Conservation (phyloP, 2,797 vertebrate genomes). For the Melanotaenia pygmaea region DNA sequence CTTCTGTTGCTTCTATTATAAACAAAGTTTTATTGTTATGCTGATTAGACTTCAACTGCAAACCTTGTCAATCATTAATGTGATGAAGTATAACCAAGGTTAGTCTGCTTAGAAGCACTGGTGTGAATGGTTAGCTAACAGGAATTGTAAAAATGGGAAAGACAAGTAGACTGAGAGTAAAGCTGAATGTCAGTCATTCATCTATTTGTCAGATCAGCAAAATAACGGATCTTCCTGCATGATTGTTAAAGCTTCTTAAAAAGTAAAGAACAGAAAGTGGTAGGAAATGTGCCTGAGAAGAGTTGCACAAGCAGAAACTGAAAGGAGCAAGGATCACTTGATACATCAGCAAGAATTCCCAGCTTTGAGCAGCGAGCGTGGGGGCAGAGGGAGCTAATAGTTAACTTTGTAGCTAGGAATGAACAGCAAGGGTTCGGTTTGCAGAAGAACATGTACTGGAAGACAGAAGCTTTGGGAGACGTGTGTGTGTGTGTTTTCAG, state of each 20-base stretch:
- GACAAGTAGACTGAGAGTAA: not conserved
- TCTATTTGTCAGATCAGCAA: conserved; percentile 1
- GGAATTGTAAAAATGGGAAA: not conserved
- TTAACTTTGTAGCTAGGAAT: not conserved
- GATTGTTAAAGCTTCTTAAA: conserved; percentile 2
- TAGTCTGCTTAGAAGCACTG: not conserved
- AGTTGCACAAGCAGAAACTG: not conserved
- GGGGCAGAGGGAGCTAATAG: not conserved
- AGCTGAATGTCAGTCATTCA: not conserved
- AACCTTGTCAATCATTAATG: too few relatives aligned
- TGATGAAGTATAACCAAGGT: not conserved
- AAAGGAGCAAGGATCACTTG: conserved; percentile 2
- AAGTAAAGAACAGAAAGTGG: too few relatives aligned
- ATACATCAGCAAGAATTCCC: conserved; percentile 1
- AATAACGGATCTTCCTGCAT: not conserved
- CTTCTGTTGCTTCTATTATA: not conserved
- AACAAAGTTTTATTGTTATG: not conserved
- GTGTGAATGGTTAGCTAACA: not conserved
- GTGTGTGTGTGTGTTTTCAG: conserved; percentile 4
- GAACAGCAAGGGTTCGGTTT: not conserved
- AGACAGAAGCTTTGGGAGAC: not conserved
- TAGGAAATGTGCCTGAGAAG: not conserved
- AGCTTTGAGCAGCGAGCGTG: not conserved
- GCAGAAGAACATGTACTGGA: not conserved
- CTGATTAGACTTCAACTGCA: not conserved